Conservation (phyloP, 2,113 vertebrate genomes). For the Ochotona curzoniae region DNA sequence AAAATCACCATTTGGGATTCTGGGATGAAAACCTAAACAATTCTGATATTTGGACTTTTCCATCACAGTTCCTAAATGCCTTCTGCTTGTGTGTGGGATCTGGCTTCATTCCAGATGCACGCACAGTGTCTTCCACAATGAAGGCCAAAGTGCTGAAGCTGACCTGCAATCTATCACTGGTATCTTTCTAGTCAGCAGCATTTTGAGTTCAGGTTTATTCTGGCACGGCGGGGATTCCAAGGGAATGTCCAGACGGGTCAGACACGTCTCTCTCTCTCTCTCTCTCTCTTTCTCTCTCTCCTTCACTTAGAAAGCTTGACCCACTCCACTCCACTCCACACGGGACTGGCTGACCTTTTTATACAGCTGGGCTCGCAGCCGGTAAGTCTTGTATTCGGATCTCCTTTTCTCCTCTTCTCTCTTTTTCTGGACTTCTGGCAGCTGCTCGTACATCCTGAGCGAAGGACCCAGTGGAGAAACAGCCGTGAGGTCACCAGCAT, state of each 20-base stretch:
- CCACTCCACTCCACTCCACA: not conserved
- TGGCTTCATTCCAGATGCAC: slow-evolving; percentile 8
- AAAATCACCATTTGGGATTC: not conserved
- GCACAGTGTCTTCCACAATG: not conserved
- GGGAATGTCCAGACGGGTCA: not conserved
- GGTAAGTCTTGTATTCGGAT: slow-evolving; percentile 88
- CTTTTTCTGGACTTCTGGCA: slow-evolving; percentile 92
- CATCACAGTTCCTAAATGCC: not conserved
- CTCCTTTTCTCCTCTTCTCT: slow-evolving; percentile 91
- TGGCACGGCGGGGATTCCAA: not conserved
- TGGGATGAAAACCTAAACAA: not conserved
- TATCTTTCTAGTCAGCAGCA: not conserved
- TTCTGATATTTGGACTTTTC: not conserved
- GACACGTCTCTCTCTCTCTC: not conserved
- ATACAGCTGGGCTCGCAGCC: slow-evolving; percentile 93
- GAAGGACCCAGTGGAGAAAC: slow-evolving; percentile 12
- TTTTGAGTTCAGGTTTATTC: not conserved
- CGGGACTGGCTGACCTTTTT: slow-evolving; percentile 86
- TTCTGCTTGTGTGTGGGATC: not conserved
- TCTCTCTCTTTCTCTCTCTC: not conserved
- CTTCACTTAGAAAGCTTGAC: not conserved
- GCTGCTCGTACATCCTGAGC: slow-evolving; percentile 92
- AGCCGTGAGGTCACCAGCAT: not conserved
- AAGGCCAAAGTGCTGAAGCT: not conserved
- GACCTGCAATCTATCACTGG: not conserved